Evolutionary conservation across 2,113 vertebrate species (phyloP), one percentile per base, ranked within the genome.

Genomic region (Lonchura striata): DNA sequence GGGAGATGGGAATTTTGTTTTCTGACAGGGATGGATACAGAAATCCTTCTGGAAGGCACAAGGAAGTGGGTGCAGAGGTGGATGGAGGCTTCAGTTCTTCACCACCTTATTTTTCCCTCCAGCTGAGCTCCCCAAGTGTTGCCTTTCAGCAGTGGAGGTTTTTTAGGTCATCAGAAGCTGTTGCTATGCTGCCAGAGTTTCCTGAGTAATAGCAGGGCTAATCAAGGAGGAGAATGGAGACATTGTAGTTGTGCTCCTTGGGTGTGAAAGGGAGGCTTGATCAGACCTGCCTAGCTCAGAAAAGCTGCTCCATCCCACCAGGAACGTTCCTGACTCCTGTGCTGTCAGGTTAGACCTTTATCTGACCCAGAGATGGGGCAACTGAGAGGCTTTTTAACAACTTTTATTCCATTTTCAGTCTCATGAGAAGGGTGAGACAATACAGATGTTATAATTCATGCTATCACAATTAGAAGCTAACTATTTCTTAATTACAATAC

Each of bases 181-280:
- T 92, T 94, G 92, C 93, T 97, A 94, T 88, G 95, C 93, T 96
- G 92, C 93, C 90, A 66, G 60, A 54, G 56, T 68, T 90, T 37
- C 41, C 92, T 49, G 76, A 78, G 20, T 66, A 74, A 85, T 3
- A 25, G 6, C 75, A 15, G 17, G 20, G n/a, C 72, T 90, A 49
- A 90, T 88, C 17, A 5, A 66, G 79, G 90, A 52, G 46, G 68
- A 97, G 88, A 95, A 97, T 53, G 65, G 92, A 52, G 33, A 81
- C 68, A 64, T 92, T 92, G 94, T 90, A 17, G 63, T 33, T 54
- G 63, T 57, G 16, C 42, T 69, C 30, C 54, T 88, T 41, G 35
- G 23, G 37, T 25, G 7, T 61, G 72, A 46, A 18, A 54, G 81
- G 47, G 20, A 74, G 41, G 64, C 30, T 85, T 33, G 65, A 37